Percentiles rank a stretch among this genome's conserved stretches.
Conservation (phyloP, 1,140 invertebrate genomes). For the Pseudomyrmex concolor region DNA sequence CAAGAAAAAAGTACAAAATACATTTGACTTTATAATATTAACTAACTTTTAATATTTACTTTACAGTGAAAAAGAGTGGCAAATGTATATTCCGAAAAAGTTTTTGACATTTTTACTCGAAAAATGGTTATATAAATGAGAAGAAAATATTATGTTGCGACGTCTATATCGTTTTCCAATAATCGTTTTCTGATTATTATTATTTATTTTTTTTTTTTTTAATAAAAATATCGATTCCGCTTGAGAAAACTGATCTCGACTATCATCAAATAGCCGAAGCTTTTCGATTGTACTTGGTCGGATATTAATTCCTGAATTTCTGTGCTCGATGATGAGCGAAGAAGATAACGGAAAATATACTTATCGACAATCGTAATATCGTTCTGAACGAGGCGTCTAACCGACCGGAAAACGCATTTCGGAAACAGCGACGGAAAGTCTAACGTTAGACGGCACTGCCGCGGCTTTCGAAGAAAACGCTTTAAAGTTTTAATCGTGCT, state of each 20-base stretch:
- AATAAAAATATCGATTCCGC: constrained; percentile 26
- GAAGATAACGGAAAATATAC: constrained; percentile 49
- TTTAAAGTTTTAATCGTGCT: constrained; percentile 75
- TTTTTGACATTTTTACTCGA: not conserved
- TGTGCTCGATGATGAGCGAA: not conserved
- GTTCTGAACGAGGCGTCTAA: constrained; percentile 71
- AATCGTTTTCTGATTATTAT: not conserved
- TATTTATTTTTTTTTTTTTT: not conserved
- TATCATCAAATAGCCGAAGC: constrained; percentile 23
- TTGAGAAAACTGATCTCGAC: constrained; percentile 10
- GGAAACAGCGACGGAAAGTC: constrained; percentile 44
- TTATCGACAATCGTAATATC: constrained; percentile 72
- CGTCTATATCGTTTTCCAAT: not conserved
- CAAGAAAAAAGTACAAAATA: not conserved
- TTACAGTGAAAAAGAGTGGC: not conserved
- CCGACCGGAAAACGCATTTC: constrained; percentile 74
- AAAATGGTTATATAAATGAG: not conserved
- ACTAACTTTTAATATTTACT: constrained; percentile 13
- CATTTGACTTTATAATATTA: not conserved
- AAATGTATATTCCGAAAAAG: not conserved
- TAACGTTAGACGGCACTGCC: constrained; percentile 61
- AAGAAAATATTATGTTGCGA: not conserved
- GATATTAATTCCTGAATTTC: constrained; percentile 42
- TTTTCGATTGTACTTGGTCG: constrained; percentile 19
- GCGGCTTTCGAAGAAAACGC: constrained; percentile 57